Base-by-base conservation (phyloP, 2,888 invertebrate species). In the Rhaphigaster nebulosa region DNA sequence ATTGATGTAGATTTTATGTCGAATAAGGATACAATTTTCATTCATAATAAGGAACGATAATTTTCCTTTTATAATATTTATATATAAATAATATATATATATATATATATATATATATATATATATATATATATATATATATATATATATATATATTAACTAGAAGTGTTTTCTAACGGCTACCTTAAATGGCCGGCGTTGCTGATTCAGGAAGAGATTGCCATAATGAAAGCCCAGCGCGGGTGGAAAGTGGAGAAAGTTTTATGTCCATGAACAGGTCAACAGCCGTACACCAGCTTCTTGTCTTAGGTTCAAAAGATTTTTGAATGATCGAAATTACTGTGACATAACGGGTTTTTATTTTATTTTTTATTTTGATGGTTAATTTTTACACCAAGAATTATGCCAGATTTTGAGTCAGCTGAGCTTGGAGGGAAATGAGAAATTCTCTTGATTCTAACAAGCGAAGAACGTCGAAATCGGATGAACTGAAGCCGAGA, bases 181-280 rank as follows among this genome's bases (percentile, higher is more conserved):
- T 38, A 38, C 34, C 70, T 76, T 38, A 38, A 76, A 76, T 20
- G 70, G 34, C 70, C 18, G 8, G 10, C 34, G 23, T 76, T 38
- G 34, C 38, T 38, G 70, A 38, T 76, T 38, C 70, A 76, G 70
- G 70, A 76, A 76, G 70, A 76, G 70, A 76, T 76, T 38, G 38
- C 70, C 20, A 23, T 76, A 76, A 76, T 76, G 70, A 20, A 76
- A 38, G 20, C 34, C 70, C 70, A 76, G 34, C 8, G 70, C 18
- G 70, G 70, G 70, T 76, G 70, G 38, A 76, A 76, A 76, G 70
- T 76, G 70, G 70, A 76, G 70, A 76, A 76, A 76, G 70, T 76
- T 76, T 65, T 76, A 76, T 76, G 70, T 76, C 70, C 70, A 38
- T 34, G 34, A 38, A 38, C 70, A 8, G 38, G 70, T 76, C 70